phyloP scores from a whole-genome alignment of 2,888 invertebrate species.

The Flexamia atlantica region DNA sequence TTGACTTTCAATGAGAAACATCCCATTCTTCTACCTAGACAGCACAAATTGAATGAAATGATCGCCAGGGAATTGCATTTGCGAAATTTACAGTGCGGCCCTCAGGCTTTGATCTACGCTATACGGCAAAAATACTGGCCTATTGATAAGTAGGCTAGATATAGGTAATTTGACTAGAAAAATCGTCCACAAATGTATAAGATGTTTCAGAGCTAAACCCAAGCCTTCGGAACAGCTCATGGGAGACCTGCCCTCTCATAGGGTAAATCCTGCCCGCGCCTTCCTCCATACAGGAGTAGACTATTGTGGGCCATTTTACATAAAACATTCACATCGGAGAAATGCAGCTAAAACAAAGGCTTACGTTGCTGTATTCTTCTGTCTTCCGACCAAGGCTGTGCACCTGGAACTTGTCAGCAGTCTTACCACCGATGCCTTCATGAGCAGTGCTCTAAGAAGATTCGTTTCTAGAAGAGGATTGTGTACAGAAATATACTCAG shows the following conservation, averaged over 20 bases:
- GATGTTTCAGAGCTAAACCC: constrained; percentile 66
- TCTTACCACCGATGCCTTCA: constrained; percentile 71
- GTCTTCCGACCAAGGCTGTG: constrained; percentile 71
- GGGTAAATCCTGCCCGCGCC: constrained; percentile 68
- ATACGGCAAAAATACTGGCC: constrained; percentile 59
- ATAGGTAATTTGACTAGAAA: constrained; percentile 36
- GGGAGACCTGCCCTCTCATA: constrained; percentile 70
- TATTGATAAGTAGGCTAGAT: no score
- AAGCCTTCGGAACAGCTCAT: constrained; percentile 67
- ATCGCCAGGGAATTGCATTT: constrained; percentile 7
- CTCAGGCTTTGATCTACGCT: constrained; percentile 32
- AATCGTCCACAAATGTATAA: constrained; percentile 64
- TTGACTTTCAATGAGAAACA: not conserved
- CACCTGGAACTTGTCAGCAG: constrained; percentile 72
- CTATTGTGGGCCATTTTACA: constrained; percentile 67
- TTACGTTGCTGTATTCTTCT: constrained; percentile 71
- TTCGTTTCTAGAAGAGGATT: constrained; percentile 71
- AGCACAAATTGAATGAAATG: not conserved
- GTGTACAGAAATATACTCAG: constrained; percentile 70
- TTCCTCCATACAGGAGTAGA: constrained; percentile 70
- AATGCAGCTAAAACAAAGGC: constrained; percentile 66
- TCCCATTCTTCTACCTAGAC: constrained; percentile 43
- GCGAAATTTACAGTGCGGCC: constrained; percentile 28
- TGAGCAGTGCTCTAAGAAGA: constrained; percentile 70
- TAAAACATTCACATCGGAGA: constrained; percentile 66